phyloP scores from a whole-genome alignment of 2,113 vertebrate species.

The Ovis canadensis region DNA sequence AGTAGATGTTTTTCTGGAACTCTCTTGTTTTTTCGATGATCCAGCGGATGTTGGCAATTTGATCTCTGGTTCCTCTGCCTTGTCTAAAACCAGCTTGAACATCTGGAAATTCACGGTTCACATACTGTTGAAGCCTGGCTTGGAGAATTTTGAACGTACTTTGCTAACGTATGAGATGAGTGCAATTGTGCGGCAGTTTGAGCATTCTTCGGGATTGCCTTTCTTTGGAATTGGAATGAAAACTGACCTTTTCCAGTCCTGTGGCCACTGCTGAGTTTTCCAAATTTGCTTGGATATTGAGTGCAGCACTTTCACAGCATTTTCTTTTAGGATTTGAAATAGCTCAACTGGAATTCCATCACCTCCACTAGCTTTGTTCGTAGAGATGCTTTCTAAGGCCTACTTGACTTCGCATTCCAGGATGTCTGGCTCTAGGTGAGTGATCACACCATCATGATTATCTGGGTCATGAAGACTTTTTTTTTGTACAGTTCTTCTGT shows the following conservation, averaged over 20 bases:
- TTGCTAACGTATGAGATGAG: neutral
- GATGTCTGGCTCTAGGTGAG: neutral
- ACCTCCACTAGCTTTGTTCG: neutral
- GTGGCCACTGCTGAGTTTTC: neutral
- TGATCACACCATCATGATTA: neutral
- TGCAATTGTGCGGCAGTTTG: neutral
- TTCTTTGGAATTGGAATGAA: neutral
- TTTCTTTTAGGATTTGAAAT: neutral
- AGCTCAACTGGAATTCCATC: neutral
- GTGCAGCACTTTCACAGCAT: neutral
- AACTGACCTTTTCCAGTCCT: neutral
- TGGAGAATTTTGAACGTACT: neutral
- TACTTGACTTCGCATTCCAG: neutral
- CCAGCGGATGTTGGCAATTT: rapidly evolving
- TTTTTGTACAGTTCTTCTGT: neutral
- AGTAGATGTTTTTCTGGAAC: neutral
- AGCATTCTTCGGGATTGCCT: neutral
- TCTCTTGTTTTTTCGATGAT: neutral
- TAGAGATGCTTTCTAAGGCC: neutral
- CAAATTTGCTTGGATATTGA: neutral
- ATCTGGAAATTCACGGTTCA: neutral
- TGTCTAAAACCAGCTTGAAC: neutral
- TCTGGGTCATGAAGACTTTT: neutral
- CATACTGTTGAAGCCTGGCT: neutral
- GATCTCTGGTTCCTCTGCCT: neutral